Evolutionary conservation across 2,797 vertebrate genomes (phyloP), one percentile per base, ranked within the genome.

Genomic region (Rhyacichthys aspro): DNA sequence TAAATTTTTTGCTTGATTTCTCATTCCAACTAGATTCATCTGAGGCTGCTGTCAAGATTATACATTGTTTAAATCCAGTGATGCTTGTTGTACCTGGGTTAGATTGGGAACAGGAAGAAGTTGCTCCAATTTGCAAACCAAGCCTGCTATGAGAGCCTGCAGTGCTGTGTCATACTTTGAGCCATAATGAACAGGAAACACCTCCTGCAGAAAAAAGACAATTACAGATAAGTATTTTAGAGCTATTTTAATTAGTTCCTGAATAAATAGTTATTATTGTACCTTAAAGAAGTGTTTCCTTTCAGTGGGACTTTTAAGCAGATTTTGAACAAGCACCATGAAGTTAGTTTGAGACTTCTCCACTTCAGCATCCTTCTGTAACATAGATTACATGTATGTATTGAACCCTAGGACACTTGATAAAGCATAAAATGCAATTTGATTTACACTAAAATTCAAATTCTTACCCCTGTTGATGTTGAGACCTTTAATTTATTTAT

Each of bases 61-160:
- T 37, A 37, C 36, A 28, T 28, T 28, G 23, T 28, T 3, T 28
- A 28, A 28, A 28, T 28, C 3, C 23, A 28, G 23, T 28, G 23
- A 28, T 28, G 23, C 23, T 28, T 28, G 23, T 28, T 6, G 12
- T 67, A 92, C 91, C 88, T 91, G 88, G n/a, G 92, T 86, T 14
- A 92, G 76, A 52, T 92, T 87, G 12, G 90, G 90, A 11, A 89
- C 59, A 33, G 94, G 93, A 15, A 95, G 81, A 57, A 94, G 85
- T 63, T 89, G 91, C 72, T 95, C 94, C 76, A 96, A 73, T 55
- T 92, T 93, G 72, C 87, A 91, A 54, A 96, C 81, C 48, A 95
- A 90, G 55, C 95, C 93, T 56, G 93, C 93, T 37, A 90, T 84
- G 8, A 95, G 86, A 39, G 92, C 90, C 81, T 95, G 93, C 66